phyloP scores from a whole-genome alignment of 2,797 vertebrate species.

The Clarias laeviceps region DNA sequence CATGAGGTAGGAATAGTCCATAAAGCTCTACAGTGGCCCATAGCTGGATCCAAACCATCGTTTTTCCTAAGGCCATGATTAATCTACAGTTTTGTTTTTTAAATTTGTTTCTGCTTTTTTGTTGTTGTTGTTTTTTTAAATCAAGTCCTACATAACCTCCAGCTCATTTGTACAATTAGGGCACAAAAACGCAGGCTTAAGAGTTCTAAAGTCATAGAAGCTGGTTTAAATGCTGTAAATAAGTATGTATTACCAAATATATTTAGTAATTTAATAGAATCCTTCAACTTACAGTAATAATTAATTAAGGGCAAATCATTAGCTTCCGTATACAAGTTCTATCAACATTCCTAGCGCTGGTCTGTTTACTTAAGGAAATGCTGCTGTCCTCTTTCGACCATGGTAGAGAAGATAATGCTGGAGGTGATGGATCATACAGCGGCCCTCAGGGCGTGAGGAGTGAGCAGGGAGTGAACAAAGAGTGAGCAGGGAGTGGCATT shows the following conservation, averaged over 20 bases:
- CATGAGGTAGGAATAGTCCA: background rate
- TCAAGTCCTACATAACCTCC: background rate
- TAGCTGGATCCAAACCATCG: background rate
- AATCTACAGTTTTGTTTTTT: background rate
- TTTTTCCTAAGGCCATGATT: background rate
- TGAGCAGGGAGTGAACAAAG: conserved; percentile 6
- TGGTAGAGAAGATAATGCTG: conserved; percentile 31
- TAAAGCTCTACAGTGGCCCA: background rate
- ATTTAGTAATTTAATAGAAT: background rate
- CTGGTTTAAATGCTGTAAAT: background rate
- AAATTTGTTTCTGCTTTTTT: too few relatives aligned
- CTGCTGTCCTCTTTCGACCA: conserved; percentile 15
- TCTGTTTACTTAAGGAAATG: conserved; percentile 48
- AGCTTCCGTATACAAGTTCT: background rate
- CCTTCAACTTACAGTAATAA: background rate
- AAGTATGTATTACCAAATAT: background rate
- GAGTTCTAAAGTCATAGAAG: background rate
- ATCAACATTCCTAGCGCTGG: conserved; percentile 45
- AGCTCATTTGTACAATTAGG: background rate
- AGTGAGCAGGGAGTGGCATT: conserved; percentile 25
- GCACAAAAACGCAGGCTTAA: background rate
- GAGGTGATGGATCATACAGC: conserved; percentile 43
- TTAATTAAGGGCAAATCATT: background rate
- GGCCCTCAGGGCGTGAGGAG: conserved; percentile 17
- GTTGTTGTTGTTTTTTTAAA: background rate